Evolutionary conservation across 2,113 vertebrate species (phyloP), one percentile per base, ranked within the genome.

Genomic region (Equus quagga): DNA sequence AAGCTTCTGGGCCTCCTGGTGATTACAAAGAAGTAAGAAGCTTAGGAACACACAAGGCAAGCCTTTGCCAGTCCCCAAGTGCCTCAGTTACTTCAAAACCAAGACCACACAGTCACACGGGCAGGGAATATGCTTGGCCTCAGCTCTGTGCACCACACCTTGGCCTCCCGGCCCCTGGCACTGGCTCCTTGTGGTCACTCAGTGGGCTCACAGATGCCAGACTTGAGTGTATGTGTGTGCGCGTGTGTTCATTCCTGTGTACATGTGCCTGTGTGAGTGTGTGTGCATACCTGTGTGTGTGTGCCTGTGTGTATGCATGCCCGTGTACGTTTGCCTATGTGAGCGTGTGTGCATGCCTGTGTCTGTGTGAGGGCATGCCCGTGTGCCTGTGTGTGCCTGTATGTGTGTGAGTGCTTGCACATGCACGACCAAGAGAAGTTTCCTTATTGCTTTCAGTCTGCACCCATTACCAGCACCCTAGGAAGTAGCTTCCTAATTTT

Each of bases 211-310:
- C 14, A 12, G 58, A 80, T 14, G 6, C 31, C 64, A 36, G 54
- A 75, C 33, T 73, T 23, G 19, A 33, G 10, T 36, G 36, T 33
- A 26, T 56, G 23, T 28, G 21, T 33, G 4, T 18, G 5, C 3
- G 6, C 9, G 8, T 12, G 3, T 19, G 5, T 49, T 1, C 31
- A 64, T 5, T 8, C 26, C 12, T 36, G 12, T 60, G 65, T 36
- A 44, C 8, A 14, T 41, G 36, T 41, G 36, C n/a, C 0, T 3
- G 14, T 41, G 19, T 54, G 12, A 0, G 0, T 72, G 7, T 3
- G 14, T 41, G 19, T 54, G 12, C 1, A 0, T 72, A 5, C 2
- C 0, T 54, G 15, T 9, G 2, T 46, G 60, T 13, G 69, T 13
- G 26, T 49, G 26, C 17, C 15, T 12, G n/a, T 24, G 54, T 54